A percentile compares a stretch with the other conserved stretches of the same genome.
These are phyloP conservation scores for Orius laevigatus DNA, from an alignment of 1,140 invertebrate species.

Conservation along the genomic window DNA sequence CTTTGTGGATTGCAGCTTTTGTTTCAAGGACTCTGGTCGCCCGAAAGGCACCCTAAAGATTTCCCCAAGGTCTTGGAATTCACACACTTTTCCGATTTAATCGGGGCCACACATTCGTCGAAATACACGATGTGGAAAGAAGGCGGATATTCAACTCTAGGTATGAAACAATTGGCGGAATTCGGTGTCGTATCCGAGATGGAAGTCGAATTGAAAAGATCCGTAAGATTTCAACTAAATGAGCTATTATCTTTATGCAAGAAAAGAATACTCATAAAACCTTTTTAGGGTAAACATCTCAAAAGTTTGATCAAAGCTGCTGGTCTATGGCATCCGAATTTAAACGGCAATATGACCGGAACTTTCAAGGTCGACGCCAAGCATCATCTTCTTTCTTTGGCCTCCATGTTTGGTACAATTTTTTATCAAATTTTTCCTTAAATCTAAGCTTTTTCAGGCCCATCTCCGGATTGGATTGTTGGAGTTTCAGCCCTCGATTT, in stretches of 20 bases:
- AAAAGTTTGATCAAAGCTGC: conserved; percentile 89
- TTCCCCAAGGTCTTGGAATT: conserved; percentile 72
- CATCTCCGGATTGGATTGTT: conserved; percentile 91
- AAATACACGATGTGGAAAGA: conserved; percentile 91
- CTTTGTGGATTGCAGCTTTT: conserved; percentile 46
- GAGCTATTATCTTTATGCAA: not conserved
- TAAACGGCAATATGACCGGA: conserved; percentile 72
- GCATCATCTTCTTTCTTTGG: conserved; percentile 78
- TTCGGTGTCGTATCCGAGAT: conserved; percentile 82
- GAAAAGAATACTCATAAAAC: no score
- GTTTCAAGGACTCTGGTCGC: conserved; percentile 94
- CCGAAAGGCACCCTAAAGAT: conserved; percentile 90
- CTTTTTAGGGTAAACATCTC: conserved; percentile 45
- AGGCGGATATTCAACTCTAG: conserved; percentile 75
- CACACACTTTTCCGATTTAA: conserved; percentile 95
- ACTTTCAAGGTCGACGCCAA: conserved; percentile 75
- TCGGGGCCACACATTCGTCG: conserved; percentile 83
- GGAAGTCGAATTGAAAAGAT: conserved; percentile 74
- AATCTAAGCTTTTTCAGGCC: conserved; percentile 34
- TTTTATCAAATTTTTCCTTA: not conserved
- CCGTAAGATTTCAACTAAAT: conserved; percentile 28
- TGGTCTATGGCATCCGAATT: conserved; percentile 83
- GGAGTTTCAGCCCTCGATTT: conserved; percentile 76
- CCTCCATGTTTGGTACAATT: conserved; percentile 71
- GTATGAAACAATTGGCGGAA: conserved; percentile 84